Evolutionary conservation across 2,113 vertebrate genomes (phyloP).

Genomic region (Morone saxatilis): DNA sequence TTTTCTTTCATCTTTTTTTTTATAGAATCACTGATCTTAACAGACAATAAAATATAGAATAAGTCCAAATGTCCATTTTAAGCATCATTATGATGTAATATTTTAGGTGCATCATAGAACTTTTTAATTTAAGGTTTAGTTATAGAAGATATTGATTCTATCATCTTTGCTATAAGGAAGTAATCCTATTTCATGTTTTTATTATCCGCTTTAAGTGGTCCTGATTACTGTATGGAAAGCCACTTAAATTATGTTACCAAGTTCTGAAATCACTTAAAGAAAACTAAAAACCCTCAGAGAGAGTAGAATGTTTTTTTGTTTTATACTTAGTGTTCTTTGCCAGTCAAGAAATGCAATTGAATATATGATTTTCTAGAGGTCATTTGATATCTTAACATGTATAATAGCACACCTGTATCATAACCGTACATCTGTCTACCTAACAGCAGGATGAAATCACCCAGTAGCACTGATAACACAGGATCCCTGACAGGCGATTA

Average conservation of each 20-base stretch:
- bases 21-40: too few relatives aligned
- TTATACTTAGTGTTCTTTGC: too few relatives aligned
- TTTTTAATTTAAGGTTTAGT: neutral
- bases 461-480: neutral
- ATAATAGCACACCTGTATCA: neutral
- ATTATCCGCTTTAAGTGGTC: neutral
- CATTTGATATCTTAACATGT: too few relatives aligned
- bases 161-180: neutral
- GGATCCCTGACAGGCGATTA: neutral
- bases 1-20: too few relatives aligned
- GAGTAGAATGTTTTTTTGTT: too few relatives aligned
- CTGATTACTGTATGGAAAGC: neutral
- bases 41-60: neutral
- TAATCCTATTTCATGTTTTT: neutral
- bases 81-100: neutral
- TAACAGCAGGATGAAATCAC: neutral
- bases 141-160: neutral
- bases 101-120: neutral
- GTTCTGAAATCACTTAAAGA: neutral
- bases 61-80: neutral
- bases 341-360: too few relatives aligned
- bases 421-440: neutral
- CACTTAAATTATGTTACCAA: neutral
- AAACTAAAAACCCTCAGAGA: too few relatives aligned
- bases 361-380: too few relatives aligned